phyloP scores from a whole-genome alignment of 2,113 vertebrate genomes.

The Pyrgilauda ruficollis region DNA sequence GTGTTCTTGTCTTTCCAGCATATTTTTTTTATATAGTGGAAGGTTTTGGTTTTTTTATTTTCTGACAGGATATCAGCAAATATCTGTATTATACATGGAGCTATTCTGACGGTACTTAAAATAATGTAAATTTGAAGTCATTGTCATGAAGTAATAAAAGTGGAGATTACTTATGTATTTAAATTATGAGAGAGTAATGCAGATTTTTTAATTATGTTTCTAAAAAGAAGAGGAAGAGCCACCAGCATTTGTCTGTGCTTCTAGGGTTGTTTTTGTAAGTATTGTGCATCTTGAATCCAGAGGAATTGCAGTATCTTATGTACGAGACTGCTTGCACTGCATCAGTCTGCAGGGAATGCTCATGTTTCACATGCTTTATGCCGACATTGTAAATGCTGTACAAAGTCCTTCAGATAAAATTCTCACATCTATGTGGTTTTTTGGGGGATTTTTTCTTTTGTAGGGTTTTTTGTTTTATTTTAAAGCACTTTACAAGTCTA shows the following conservation, averaged over 20 bases:
- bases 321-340: slow-evolving; percentile 52
- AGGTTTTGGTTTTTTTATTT: slow-evolving; percentile 67
- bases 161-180: slow-evolving; percentile 90
- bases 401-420: slow-evolving; percentile 56
- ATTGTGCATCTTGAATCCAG: slow-evolving; percentile 51
- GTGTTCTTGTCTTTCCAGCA: slow-evolving; percentile 85
- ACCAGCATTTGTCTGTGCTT: slow-evolving; percentile 83
- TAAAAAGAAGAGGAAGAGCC: slow-evolving; percentile 78
- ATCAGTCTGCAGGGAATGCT: slow-evolving; percentile 50
- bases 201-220: slow-evolving; percentile 77
- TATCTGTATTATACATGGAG: slow-evolving; percentile 93
- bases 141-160: slow-evolving; percentile 96
- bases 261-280: slow-evolving; percentile 73
- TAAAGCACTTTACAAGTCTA: slow-evolving; percentile 55
- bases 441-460: slow-evolving; percentile 15
- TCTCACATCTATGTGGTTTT: not conserved
- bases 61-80: slow-evolving; percentile 81
- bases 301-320: slow-evolving; percentile 40
- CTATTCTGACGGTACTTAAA: slow-evolving; percentile 86
- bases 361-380: slow-evolving; percentile 60
- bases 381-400: slow-evolving; percentile 66
- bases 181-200: slow-evolving; percentile 79
- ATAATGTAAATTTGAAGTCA: slow-evolving; percentile 96
- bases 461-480: slow-evolving; percentile 8
- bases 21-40: slow-evolving; percentile 83